Conservation (phyloP, 2,797 vertebrate species). For the Novumbra hubbsi region DNA sequence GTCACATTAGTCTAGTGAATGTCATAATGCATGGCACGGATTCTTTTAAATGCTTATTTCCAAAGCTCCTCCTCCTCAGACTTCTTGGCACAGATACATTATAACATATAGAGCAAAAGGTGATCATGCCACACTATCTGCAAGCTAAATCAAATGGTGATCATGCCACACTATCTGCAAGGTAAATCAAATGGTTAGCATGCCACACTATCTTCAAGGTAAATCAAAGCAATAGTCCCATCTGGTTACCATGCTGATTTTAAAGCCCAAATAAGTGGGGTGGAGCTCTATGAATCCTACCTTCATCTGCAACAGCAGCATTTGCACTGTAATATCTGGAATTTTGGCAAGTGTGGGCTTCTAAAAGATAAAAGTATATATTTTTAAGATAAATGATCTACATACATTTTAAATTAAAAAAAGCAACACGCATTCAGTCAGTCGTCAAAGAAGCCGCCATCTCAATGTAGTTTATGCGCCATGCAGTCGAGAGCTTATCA, state of each 20-base stretch:
- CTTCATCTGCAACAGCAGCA: constrained; percentile 1
- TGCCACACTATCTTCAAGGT: not conserved
- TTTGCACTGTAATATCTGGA: not conserved
- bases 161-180: not conserved
- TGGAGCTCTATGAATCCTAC: not conserved
- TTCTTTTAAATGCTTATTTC: not conserved
- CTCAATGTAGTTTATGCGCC: not conserved
- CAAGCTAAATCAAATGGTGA: not conserved
- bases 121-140: not conserved
- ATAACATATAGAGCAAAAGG: not conserved
- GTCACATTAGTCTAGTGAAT: not conserved
- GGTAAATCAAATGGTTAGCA: not conserved
- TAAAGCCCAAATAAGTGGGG: not conserved
- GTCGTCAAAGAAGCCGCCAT: not conserved
- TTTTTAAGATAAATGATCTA: not conserved
- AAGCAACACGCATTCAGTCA: not conserved
- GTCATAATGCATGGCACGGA: not conserved
- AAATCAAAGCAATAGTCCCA: not conserved
- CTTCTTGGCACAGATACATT: not conserved
- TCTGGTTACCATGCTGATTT: not conserved
- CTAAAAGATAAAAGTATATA: too few species aligned
- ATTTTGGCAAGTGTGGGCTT: not conserved
- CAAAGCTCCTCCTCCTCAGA: not conserved
- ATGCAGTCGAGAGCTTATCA: constrained; percentile 1
- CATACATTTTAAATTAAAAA: not conserved